Base-by-base conservation (phyloP, 1,140 invertebrate species). In the Hetaerina americana region DNA sequence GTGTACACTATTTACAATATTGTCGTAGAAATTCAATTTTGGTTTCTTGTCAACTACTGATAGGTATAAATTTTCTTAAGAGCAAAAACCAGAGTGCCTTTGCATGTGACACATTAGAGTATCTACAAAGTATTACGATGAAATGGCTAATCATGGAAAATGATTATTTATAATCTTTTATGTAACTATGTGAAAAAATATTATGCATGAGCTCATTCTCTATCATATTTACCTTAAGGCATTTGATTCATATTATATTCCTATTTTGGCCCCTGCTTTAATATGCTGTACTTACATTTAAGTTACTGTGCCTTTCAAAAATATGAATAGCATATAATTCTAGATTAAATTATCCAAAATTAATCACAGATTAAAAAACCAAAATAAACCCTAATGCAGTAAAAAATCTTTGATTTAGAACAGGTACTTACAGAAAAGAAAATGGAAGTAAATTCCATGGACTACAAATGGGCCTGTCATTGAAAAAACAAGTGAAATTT, bases 401-500 rank as follows among this genome's bases (percentile, higher is more conserved):
- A 57, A 57, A 57, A 57, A 57, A 57, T 57, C 40, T 57, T 57
- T 57, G 40, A 57, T 57, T 57, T 57, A 57, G 40, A 57, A 57
- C 40, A 57, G 40, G 40, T 57, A 57, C 40, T 57, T 57, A 57
- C 22, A 57, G 40, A 57, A 57, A 57, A 57, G 15, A 57, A 57
- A 5, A 57, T 57, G 15, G 40, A 57, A 18, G 2, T 57, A 5
- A 57, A 12, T 57, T 10, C 22, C 40, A 57, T 57, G 22, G 22
- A 57, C 22, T 57, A 57, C 22, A n/a, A 57, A 57, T 1, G 22
- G 40, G 40, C 22, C 22, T 57, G 40, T n/a, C 40, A 57, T 18
- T 57, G 22, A 18, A 57, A 57, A 57, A 57, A 57, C 40, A 57
- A 57, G 3, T 18, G 22, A 12, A 57, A 57, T 57, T 57, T n/a